These are phyloP conservation scores for Phoxinus phoxinus DNA, from an alignment of 2,113 vertebrate species.

Conservation along the genomic window DNA sequence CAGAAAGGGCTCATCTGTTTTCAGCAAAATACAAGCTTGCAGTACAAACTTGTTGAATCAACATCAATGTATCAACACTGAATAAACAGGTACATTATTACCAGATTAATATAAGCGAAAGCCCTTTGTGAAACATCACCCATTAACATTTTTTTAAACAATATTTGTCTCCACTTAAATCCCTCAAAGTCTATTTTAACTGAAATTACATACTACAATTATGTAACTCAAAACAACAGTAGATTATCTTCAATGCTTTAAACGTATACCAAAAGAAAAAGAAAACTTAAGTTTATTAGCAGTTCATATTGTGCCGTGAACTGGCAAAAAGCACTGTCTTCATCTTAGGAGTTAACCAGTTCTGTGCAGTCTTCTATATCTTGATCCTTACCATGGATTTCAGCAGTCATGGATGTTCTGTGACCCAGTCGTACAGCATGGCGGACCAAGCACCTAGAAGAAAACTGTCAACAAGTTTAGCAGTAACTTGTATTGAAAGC, in stretches of 20 bases:
- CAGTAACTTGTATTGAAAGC: slow-evolving; percentile 89
- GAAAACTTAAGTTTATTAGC: slow-evolving; percentile 18
- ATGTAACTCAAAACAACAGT: slow-evolving; percentile 10
- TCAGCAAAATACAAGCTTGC: slow-evolving; percentile 31
- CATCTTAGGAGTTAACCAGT: slow-evolving; percentile 48
- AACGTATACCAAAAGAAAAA: neutral
- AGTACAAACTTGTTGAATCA: neutral
- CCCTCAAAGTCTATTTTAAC: slow-evolving; percentile 4
- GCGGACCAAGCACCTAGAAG: slow-evolving; percentile 98
- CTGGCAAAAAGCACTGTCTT: slow-evolving; percentile 52
- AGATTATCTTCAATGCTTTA: neutral
- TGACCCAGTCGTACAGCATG: slow-evolving; percentile 93
- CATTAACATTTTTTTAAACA: slow-evolving; percentile 43
- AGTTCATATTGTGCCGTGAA: slow-evolving; percentile 48
- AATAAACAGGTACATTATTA: neutral
- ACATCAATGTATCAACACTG: neutral
- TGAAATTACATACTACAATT: slow-evolving; percentile 18
- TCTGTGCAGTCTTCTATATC: slow-evolving; percentile 67
- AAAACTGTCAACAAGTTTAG: slow-evolving; percentile 99
- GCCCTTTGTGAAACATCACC: slow-evolving; percentile 96
- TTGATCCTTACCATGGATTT: slow-evolving; percentile 98
- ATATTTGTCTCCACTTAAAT: neutral
- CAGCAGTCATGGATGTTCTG: slow-evolving; percentile 90
- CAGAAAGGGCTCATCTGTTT: slow-evolving; percentile 82
- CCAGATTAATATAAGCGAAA: neutral